Evolutionary conservation across 2,888 invertebrate species (phyloP), one percentile per base, ranked within the genome.

Genomic region (Sisyra nigra): DNA sequence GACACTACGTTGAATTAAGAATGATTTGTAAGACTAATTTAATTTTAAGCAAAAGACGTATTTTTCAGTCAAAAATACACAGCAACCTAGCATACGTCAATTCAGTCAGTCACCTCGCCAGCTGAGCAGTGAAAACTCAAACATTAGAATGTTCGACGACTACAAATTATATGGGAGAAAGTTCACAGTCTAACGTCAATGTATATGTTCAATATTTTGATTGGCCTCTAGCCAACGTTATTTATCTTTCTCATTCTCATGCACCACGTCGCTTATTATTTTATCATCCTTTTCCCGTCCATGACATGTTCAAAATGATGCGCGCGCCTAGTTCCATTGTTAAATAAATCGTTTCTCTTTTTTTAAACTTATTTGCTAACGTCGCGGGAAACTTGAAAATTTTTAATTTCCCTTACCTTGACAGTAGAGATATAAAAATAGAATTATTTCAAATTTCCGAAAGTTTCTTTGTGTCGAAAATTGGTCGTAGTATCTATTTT

Each of bases 41-140:
- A 34, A 31, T 37, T 38, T 31, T 30, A 32, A 38, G 15, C 30
- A 15, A 43, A 35, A 31, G 18, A 38, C 11, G 32, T 18, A 24
- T 43, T 30, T 42, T 41, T 41, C 35, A 41, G 35, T 30, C 40
- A 40, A 41, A 41, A 34, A 41, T 41, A 35, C 7, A 18, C 13
- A 30, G 40, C 15, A 43, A 37, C 15, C 24, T 31, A 38, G 31
- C 32, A 34, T 38, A 43, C 43, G 43, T 43, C 43, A 43, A 43
- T 38, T 43, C 37, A 43, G 42, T 42, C 42, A 42, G 42, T 42
- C 42, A 42, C 42, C 42, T 42, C 42, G 35, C 29, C 43, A 43
- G 43, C 43, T 43, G 43, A 43, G 43, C 37, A 38, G 30, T 31
- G 34, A 38, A 43, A 33, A 30, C n/a, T 43, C 13, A 17, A 30